phyloP scores from a whole-genome alignment of 2,888 invertebrate genomes.

The Notocelia uddmanniana region DNA sequence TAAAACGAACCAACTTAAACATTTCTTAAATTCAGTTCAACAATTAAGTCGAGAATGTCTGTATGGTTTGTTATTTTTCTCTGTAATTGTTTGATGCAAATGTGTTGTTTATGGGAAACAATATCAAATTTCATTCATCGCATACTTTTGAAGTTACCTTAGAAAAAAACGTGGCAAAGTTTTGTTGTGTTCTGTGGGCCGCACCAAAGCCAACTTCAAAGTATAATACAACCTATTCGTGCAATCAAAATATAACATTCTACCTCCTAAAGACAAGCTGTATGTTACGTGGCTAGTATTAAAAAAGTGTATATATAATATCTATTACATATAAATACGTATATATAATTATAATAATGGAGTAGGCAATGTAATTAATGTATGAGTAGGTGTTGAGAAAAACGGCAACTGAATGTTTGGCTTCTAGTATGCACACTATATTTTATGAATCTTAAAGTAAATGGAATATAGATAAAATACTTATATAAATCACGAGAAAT shows the following conservation, averaged over 20 bases:
- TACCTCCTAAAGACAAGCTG: constrained; percentile 37
- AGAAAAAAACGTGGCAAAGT: not conserved
- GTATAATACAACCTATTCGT: constrained; percentile 21
- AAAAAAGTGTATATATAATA: not conserved
- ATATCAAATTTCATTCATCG: not conserved
- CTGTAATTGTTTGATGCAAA: not conserved
- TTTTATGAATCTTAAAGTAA: constrained; percentile 6
- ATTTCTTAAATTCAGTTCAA: constrained; percentile 1
- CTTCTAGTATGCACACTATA: constrained; percentile 35
- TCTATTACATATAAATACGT: constrained; percentile 20
- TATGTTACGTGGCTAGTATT: constrained; percentile 24
- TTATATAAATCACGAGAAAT: constrained; percentile 35
- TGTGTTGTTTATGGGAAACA: not conserved
- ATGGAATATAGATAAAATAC: constrained; percentile 12
- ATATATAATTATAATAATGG: constrained; percentile 25
- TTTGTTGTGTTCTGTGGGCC: constrained; percentile 12
- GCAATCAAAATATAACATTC: constrained; percentile 28
- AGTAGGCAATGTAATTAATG: constrained; percentile 27
- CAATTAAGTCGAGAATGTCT: not conserved
- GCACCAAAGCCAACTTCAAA: not conserved
- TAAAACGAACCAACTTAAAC: constrained; percentile 13
- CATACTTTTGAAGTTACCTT: constrained; percentile 1
- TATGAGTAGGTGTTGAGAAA: constrained; percentile 21
- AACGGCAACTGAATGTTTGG: constrained; percentile 8
- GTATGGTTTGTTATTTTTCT: not conserved